A percentile compares a stretch with the other conserved stretches of the same genome.
Evolutionary conservation across 2,797 vertebrate genomes (phyloP).

Genomic region (Galago senegalensis): DNA sequence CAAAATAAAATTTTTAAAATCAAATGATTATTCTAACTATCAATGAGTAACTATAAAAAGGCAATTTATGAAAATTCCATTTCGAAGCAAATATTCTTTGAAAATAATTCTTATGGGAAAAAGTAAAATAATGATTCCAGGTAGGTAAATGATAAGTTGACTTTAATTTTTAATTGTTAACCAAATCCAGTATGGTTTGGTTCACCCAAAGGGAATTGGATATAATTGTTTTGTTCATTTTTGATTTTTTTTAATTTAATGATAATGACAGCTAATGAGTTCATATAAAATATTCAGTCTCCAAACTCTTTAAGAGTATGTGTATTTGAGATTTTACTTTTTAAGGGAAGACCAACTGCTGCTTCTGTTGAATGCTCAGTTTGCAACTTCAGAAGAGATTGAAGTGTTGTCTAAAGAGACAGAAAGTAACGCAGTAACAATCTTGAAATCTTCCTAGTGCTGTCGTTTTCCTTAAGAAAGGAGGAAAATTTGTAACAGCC

Average conservation of each 20-base stretch:
- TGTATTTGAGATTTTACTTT: not conserved
- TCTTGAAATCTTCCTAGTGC: conserved; percentile 23
- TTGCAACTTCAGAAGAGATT: not conserved
- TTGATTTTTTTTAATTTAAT: not conserved
- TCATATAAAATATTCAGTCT: not conserved
- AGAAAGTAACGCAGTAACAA: conserved; percentile 28
- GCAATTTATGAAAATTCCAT: not conserved
- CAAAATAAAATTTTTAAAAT: not conserved
- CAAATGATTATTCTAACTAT: not conserved
- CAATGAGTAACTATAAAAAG: not conserved
- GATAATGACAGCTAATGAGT: not conserved
- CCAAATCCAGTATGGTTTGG: not conserved
- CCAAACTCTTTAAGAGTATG: not conserved
- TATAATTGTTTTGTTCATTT: not conserved
- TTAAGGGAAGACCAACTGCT: not conserved
- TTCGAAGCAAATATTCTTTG: not conserved
- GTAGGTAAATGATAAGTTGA: not conserved
- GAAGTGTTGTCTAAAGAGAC: conserved; percentile 8
- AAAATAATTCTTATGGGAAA: not conserved
- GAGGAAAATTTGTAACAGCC: accelerated
- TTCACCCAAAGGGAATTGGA: not conserved
- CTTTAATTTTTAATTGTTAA: not conserved
- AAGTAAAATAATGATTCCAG: not conserved
- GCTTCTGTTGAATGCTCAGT: not conserved
- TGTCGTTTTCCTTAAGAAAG: conserved; percentile 52